A percentile compares a stretch with the other conserved stretches of the same genome.
Evolutionary conservation across 1,140 invertebrate genomes (phyloP).

Genomic region (Ridgeia piscesae): DNA sequence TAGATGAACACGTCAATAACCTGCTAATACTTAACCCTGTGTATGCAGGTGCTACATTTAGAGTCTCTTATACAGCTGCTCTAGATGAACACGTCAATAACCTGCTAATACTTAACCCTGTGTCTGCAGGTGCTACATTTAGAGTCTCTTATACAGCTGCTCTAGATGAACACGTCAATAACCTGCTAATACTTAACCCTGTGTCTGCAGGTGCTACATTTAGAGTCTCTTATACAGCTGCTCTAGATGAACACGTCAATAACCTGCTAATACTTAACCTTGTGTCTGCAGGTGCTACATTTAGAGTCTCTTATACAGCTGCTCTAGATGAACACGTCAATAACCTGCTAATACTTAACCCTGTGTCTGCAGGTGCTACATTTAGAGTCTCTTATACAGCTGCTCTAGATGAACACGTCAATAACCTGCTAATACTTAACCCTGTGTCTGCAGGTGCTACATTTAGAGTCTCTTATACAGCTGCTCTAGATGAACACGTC

Average conservation of each 20-base stretch:
- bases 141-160: slow-evolving; percentile 34
- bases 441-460: slow-evolving; percentile 39
- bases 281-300: slow-evolving; percentile 40
- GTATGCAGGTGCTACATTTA: slow-evolving; percentile 43
- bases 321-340: no score
- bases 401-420: neutral
- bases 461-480: slow-evolving; percentile 39
- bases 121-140: slow-evolving; percentile 43
- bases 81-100: slow-evolving; percentile 40
- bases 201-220: no score
- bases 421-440: neutral
- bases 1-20: neutral
- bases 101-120: neutral
- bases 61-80: slow-evolving; percentile 51
- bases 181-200: no score
- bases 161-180: neutral
- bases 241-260: no score
- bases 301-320: slow-evolving; percentile 20
- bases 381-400: slow-evolving; percentile 37
- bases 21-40: neutral
- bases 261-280: neutral
- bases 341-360: neutral
- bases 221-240: no score
- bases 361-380: slow-evolving; percentile 40
- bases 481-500: neutral